Conservation (phyloP, 2,113 vertebrate genomes). For the Protobothrops flavoviridis region DNA sequence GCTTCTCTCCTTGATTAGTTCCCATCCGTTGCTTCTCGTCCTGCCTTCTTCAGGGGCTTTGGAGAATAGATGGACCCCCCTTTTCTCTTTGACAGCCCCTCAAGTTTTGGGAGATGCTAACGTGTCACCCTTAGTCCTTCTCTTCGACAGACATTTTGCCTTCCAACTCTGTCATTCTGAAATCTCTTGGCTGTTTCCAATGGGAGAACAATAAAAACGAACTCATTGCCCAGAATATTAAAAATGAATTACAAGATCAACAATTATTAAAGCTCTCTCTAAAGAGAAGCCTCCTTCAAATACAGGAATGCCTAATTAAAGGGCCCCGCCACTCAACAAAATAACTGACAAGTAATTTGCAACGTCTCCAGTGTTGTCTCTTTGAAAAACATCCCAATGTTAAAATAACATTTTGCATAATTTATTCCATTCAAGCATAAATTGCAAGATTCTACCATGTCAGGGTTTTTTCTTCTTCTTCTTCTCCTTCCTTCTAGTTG, state of each 20-base stretch:
- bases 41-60: background rate
- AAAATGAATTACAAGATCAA: background rate
- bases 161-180: background rate
- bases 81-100: background rate
- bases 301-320: background rate
- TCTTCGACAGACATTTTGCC: background rate
- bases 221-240: background rate
- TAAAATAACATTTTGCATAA: slow-evolving; percentile 47
- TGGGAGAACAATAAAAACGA: background rate
- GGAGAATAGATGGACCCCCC: background rate
- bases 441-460: slow-evolving; percentile 51
- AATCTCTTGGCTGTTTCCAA: background rate
- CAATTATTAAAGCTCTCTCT: background rate
- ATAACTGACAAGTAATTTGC: slow-evolving; percentile 29
- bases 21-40: background rate
- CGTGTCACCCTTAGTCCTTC: background rate
- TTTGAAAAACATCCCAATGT: slow-evolving; percentile 18
- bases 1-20: background rate
- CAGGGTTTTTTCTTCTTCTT: background rate
- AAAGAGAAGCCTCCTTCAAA: background rate
- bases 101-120: background rate
- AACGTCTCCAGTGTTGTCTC: background rate
- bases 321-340: background rate
- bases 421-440: slow-evolving; percentile 36
- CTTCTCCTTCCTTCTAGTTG: slow-evolving; percentile 35